phyloP scores from a whole-genome alignment of 2,888 invertebrate species.

The Drosophila stalkeri region DNA sequence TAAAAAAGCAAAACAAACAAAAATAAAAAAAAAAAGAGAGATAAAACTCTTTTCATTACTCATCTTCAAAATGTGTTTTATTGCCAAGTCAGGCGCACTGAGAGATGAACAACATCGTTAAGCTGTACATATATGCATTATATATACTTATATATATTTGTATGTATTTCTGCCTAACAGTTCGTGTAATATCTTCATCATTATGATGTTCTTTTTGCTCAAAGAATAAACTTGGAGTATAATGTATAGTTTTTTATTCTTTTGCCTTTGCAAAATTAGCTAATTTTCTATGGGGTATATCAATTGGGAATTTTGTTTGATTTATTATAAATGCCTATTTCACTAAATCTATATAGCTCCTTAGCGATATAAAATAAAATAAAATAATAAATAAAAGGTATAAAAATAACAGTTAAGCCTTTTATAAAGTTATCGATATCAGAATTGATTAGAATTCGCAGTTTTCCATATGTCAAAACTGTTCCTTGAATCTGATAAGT shows the following conservation, averaged over 20 bases:
- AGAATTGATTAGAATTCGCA: background rate
- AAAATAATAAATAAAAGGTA: background rate
- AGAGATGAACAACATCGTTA: slow-evolving; percentile 47
- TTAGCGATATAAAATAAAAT: no score
- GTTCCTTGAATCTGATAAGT: background rate
- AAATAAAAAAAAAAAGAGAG: slow-evolving; percentile 2
- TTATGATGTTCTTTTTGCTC: background rate
- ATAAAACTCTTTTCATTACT: slow-evolving; percentile 46
- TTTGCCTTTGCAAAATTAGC: background rate
- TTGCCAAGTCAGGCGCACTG: slow-evolving; percentile 48
- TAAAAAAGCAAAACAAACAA: background rate
- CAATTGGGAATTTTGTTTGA: no score
- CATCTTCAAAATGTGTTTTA: slow-evolving; percentile 41
- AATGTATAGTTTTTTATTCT: background rate
- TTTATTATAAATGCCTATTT: background rate
- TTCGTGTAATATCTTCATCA: slow-evolving; percentile 16
- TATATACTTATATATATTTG: background rate
- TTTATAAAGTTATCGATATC: background rate
- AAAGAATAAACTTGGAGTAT: background rate
- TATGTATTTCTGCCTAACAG: slow-evolving; percentile 1
- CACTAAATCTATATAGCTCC: no score
- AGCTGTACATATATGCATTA: background rate
- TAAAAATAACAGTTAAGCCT: background rate
- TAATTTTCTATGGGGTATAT: background rate
- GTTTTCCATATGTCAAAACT: background rate